Base-by-base conservation (phyloP, 1,140 invertebrate species). In the Sitobion miscanthi region DNA sequence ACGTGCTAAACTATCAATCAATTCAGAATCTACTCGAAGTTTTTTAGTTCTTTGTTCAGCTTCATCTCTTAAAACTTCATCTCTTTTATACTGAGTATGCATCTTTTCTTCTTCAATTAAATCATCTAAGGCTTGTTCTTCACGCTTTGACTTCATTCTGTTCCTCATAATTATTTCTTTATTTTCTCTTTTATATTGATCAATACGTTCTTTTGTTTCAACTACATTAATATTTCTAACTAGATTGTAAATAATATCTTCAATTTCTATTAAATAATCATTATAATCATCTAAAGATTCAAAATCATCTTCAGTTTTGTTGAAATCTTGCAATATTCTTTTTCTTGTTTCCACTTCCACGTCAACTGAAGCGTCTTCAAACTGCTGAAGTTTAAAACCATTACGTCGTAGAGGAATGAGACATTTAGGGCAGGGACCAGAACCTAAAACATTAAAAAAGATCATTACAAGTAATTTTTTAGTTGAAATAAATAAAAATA, bases 281-380 rank as follows among this genome's bases (percentile, higher is more conserved):
- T 99, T 99, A 95, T 97, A 99, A 94, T 98, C 98, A 90, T 96
- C 95, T 62, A 98, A 95, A 8, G 96, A 96, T 14, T 95, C 94
- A 95, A 99, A 99, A 95, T 99, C 98, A 94, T 98, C 98, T 95
- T 98, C 97, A 94, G 97, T 98, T 94, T 99, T 98, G 94, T 98
- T 99, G 94, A 97, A 99, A 95, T 99, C 98, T 95, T 97, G 97
- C 1, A 99, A 95, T 49, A 99, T 96, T 94, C 97, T 96, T 95
- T 97, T 98, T 38, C 99, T 96, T 94, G 99, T 99, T 94, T 99
- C 99, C 20, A 99, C 97, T 96, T 99, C 99, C 95, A 99, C 99
- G 95, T 99, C 99, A 3, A 99, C 98, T 95, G 96, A 96, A 3
- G 99, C 95, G 96, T 99, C 99, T 96, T 99, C 99, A 95, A 99